Base-by-base conservation (phyloP, 1,140 invertebrate genomes). In the Lepidurus apus region DNA sequence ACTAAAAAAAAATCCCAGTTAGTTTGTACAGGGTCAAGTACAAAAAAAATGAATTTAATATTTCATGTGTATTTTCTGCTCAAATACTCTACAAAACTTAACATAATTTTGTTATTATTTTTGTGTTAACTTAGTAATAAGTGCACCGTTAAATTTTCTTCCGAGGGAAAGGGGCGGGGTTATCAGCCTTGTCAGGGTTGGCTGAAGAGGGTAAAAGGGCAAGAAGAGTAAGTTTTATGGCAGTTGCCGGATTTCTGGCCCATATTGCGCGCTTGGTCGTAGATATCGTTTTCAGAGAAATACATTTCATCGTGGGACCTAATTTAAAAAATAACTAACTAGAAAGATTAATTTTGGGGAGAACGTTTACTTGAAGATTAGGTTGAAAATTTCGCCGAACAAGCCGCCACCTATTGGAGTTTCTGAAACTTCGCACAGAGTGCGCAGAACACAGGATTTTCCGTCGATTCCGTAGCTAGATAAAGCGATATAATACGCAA, bases 11-110 rank as follows among this genome's bases (percentile, higher is more conserved):
- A 21, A 65, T 13, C 21, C 8, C 53, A 65, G 53, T 65, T 7
- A n/a, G 53, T 65, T 65, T 65, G 53, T 65, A 65, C 53, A 65
- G 53, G 13, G 21, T n/a, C 53, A 65, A 65, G 53, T 65, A 65
- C 53, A 65, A 65, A 65, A 17, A 13, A 21, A n/a, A 34, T 65
- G n/a, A 65, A 65, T 21, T 13, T n/a, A 65, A 11, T 65, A 7
- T 17, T 9, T 65, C 17, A 17, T 17, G 10, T 65, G 53, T 65
- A 65, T 65, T 65, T n/a, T 21, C 21, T 65, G 53, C 17, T n/a
- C 21, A 11, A 65, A 34, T 34, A 34, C 34, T 34, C 13, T 65
- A 21, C 13, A 65, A 47, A 65, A 65, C 13, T 65, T 65, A 65
- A 65, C 17, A 17, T n/a, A 21, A 21, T 65, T 13, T 21, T 21